Conservation (phyloP, 2,888 invertebrate species). For the Lasioglossum malachurum region DNA sequence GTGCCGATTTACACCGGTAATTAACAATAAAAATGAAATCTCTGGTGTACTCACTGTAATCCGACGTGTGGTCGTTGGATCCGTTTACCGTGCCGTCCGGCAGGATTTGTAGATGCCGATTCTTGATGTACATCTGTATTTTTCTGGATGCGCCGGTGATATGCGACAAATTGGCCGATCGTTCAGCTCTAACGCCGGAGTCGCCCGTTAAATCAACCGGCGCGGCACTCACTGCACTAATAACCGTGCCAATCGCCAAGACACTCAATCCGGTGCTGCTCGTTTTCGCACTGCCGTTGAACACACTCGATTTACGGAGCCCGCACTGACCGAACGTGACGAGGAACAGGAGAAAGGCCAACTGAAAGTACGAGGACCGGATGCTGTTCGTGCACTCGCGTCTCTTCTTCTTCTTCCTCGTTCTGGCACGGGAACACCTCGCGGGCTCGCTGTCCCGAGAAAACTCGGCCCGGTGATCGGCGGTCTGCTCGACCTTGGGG, state of each 20-base stretch:
- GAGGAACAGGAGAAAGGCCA: constrained; percentile 77
- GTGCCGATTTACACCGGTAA: background rate
- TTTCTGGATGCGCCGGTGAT: constrained; percentile 92
- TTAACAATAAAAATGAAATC: background rate
- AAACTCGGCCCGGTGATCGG: constrained; percentile 39
- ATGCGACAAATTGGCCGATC: constrained; percentile 93
- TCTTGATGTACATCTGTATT: constrained; percentile 94
- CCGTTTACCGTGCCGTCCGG: constrained; percentile 95
- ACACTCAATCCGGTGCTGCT: constrained; percentile 68
- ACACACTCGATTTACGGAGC: constrained; percentile 66
- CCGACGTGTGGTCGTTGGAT: constrained; percentile 91
- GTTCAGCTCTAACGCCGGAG: constrained; percentile 87
- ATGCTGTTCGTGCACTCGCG: constrained; percentile 58
- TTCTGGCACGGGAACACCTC: constrained; percentile 28
- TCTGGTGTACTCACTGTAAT: constrained; percentile 90
- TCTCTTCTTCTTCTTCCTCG: constrained; percentile 54
- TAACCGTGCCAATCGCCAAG: constrained; percentile 76
- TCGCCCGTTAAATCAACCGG: constrained; percentile 76
- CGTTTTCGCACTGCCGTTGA: constrained; percentile 62
- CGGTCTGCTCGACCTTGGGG: constrained; percentile 27
- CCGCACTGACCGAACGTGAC: constrained; percentile 76
- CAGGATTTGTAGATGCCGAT: constrained; percentile 92
- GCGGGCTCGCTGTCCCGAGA: constrained; percentile 14
- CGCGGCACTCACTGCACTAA: constrained; percentile 73
- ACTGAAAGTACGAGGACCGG: constrained; percentile 72